Base-by-base conservation (phyloP, 2,113 vertebrate species). In the Atrichornis clamosus region DNA sequence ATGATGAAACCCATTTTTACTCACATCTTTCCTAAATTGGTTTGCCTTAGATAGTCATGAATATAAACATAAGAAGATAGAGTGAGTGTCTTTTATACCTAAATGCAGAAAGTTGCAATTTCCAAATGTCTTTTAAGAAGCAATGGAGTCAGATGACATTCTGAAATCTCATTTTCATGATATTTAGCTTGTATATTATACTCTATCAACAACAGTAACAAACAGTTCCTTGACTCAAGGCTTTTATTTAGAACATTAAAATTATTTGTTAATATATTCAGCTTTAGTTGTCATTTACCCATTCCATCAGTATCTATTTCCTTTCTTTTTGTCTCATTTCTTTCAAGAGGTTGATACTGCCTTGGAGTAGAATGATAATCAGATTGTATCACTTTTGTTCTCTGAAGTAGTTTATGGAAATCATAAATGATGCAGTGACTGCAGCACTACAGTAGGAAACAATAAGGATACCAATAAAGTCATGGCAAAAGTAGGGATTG, bases 391-490 rank as follows among this genome's bases (percentile, higher is more conserved):
- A 50, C 21, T 89, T 89, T 79, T 89, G 67, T 88, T 93, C 63
- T n/a, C 59, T 80, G 35, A 85, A 74, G 62, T n/a, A 58, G 7
- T 89, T 33, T 56, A 64, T n/a, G 47, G 39, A 80, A 87, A 90
- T 76, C 52, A 87, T 90, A 91, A 96, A 96, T 90, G 83, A 90
- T 88, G 55, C 78, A 91, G 39, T 55, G 42, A 62, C 55, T 94
- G 46, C 75, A 80, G 63, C 55, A 74, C 26, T 87, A 42, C 15
- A 52, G 16, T 65, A 67, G 42, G 39, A 91, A 93, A 77, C 15
- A 69, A 11, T 49, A 84, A n/a, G 35, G 87, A 91, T 52, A 14
- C 15, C 53, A 94, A 44, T 17, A 62, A 90, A 60, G 10, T 80
- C 4, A 33, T 53, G 42, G 35, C 60, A 33, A 59, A 89, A 79